Evolutionary conservation across 2,113 vertebrate species (phyloP), one percentile per base, ranked within the genome.

Genomic region (Tenebrosternarchus preto): DNA sequence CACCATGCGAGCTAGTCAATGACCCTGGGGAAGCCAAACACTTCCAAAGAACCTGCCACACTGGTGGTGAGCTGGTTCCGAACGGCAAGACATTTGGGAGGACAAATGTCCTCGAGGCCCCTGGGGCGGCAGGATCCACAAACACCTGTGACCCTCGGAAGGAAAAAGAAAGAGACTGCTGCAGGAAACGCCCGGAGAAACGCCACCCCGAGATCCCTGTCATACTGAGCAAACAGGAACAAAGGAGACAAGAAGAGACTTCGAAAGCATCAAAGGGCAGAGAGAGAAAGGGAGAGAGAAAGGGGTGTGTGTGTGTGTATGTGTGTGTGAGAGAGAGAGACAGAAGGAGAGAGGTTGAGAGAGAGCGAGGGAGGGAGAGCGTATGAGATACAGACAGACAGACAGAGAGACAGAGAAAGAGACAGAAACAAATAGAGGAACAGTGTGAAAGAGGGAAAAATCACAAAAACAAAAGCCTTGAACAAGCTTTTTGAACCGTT

Each of bases 201-300:
- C 85, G 89, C 83, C 86, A 88, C 77, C 82, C 88, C 88, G 88
- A 88, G 88, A 90, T 90, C 88, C 77, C 86, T 87, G 88, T 89
- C 87, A 77, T 85, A 88, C 87, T 90, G 84, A 82, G 83, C 87
- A 91, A 91, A 90, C 86, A 88, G 78, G 83, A 88, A 90, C 88
- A 91, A 91, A 91, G 24, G 87, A 83, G 77, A 76, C 82, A 8
- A 73, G 82, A 70, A 80, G 50, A 55, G 82, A 87, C 88, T 90
- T 91, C 88, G 80, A 43, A 61, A 83, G 87, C 88, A 90, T 91
- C 88, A 91, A 91, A 91, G 88, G 83, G 73, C 76, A 83, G 88
- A 86, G 86, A 87, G 56, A 80, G 85, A 82, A 76, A 75, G 85
- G 90, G 39, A 83, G 78, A 60, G 31, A 2, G 9, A 29, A 29